These are phyloP conservation scores for Syrista parreyssii DNA, from an alignment of 2,888 invertebrate genomes.

Conservation along the genomic window DNA sequence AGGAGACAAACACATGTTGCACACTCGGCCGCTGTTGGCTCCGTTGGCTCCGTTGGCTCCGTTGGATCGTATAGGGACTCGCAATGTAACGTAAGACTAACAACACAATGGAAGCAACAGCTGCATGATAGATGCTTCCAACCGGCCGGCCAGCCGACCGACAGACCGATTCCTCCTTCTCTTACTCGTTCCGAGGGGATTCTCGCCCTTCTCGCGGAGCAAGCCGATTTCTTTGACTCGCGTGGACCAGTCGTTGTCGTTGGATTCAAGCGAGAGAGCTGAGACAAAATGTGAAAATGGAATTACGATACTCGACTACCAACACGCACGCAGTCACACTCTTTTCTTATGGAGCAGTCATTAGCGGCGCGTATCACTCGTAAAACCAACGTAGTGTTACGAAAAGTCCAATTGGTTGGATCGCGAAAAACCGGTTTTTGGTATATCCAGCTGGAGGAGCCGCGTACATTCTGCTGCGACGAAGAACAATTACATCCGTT, in stretches of 20 bases:
- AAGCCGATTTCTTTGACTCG: conserved; percentile 31
- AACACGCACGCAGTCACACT: background rate
- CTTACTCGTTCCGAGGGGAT: conserved; percentile 40
- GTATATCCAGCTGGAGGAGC: too few species aligned
- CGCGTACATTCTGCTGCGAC: too few species aligned
- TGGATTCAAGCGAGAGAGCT: conserved; percentile 41
- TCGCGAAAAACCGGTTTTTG: too few species aligned
- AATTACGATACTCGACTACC: background rate
- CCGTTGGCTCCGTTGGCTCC: conserved; percentile 36
- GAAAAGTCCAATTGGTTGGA: too few species aligned
- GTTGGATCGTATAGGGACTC: conserved; percentile 36
- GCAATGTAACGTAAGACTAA: conserved; percentile 63
- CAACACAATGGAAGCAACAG: conserved; percentile 66
- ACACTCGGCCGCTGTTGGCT: conserved; percentile 50
- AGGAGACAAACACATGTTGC: conserved; percentile 63
- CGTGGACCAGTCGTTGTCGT: conserved; percentile 58
- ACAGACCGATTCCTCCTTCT: conserved; percentile 45
- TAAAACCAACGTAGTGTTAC: too few species aligned
- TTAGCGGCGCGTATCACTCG: background rate
- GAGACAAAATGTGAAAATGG: background rate
- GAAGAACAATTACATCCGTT: too few species aligned
- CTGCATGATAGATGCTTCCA: conserved; percentile 59
- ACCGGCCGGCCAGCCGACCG: conserved; percentile 44
- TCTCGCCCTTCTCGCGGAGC: conserved; percentile 16
- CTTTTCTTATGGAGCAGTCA: background rate